These are phyloP conservation scores for Eurytemora carolleeae DNA, from an alignment of 1,140 invertebrate species.

Conservation along the genomic window DNA sequence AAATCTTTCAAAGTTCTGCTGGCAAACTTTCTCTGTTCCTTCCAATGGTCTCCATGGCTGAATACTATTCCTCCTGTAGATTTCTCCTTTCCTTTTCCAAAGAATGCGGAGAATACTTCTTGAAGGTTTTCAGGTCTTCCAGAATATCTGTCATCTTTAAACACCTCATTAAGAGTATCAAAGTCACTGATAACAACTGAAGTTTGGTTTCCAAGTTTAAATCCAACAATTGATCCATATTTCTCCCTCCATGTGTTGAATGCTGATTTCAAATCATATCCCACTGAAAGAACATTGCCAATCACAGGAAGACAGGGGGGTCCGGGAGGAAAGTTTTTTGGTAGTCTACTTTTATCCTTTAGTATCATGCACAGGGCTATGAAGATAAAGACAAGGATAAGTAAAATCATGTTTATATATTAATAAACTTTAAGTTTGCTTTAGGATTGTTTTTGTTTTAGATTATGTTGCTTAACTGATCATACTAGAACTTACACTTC, in stretches of 20 bases:
- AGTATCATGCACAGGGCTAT: background rate
- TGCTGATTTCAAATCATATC: background rate
- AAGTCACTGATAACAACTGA: conserved; percentile 6
- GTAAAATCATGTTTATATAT: background rate
- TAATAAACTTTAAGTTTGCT: too few species aligned
- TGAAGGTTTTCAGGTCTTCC: background rate
- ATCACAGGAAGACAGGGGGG: conserved; percentile 1
- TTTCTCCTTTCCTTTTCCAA: background rate
- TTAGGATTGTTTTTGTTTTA: too few species aligned
- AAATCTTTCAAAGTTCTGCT: background rate
- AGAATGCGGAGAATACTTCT: background rate
- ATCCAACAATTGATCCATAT: conserved; percentile 4
- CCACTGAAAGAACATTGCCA: background rate
- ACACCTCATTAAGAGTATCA: background rate
- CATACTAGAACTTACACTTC: too few species aligned
- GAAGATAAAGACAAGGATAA: background rate
- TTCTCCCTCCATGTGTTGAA: background rate
- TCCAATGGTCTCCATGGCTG: conserved; percentile 1
- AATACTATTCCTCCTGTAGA: conserved; percentile 1
- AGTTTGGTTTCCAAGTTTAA: background rate
- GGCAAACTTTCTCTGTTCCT: background rate
- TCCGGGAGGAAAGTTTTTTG: conserved; percentile 9
- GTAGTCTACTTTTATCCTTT: background rate
- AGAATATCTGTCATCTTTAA: conserved; percentile 7
- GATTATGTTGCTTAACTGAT: too few species aligned